Conservation (phyloP, 2,888 invertebrate genomes). For the Imbricaverruca yamaguchii region DNA sequence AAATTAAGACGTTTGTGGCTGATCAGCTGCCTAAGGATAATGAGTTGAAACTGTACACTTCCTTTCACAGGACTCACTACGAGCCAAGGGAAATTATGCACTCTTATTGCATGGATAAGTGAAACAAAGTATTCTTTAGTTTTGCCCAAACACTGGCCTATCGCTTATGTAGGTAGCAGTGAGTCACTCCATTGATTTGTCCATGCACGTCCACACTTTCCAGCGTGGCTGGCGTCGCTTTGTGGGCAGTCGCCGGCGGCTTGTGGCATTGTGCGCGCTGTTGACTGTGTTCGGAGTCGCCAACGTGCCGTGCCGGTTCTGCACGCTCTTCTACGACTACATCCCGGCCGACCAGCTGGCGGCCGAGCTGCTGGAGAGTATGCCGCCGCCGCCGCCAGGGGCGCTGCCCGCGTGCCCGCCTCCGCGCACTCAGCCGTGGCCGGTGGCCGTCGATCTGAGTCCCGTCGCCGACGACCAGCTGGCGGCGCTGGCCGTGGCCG, state of each 20-base stretch:
- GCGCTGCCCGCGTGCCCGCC: neutral
- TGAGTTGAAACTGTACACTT: too few species aligned
- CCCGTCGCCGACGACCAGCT: neutral
- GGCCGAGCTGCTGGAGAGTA: neutral
- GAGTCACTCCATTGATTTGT: too few species aligned
- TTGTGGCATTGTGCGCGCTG: neutral
- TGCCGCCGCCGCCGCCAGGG: neutral
- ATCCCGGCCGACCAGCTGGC: neutral
- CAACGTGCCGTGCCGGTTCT: neutral
- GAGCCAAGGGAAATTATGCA: too few species aligned
- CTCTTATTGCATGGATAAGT: too few species aligned
- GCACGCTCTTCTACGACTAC: neutral
- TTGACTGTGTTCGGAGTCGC: neutral
- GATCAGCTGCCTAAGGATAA: too few species aligned
- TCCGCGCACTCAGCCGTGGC: neutral
- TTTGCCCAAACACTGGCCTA: too few species aligned
- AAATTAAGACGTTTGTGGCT: too few species aligned
- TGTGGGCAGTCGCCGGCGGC: neutral
- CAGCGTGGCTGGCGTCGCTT: neutral
- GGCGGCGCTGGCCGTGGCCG: neutral
- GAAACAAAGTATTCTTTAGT: too few species aligned
- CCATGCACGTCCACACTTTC: neutral
- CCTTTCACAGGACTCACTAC: too few species aligned
- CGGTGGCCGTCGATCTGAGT: neutral
- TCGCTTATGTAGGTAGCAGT: too few species aligned